phyloP scores from a whole-genome alignment of 2,888 invertebrate genomes.

The Apamea epomidion region DNA sequence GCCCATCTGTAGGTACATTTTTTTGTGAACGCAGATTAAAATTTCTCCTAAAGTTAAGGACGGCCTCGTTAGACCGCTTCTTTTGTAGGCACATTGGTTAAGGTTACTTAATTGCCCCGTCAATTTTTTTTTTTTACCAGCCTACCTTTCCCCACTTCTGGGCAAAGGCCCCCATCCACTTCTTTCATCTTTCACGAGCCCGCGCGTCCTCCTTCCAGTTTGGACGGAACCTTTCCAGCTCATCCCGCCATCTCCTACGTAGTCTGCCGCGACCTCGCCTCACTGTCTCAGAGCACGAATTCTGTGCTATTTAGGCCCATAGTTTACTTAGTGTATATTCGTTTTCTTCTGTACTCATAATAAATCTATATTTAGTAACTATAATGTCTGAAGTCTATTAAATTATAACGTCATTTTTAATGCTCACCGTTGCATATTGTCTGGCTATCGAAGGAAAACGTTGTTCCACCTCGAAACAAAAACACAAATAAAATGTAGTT shows the following conservation, averaged over 20 bases:
- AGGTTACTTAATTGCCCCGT: not conserved
- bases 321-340: not conserved
- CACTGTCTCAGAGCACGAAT: too few relatives aligned
- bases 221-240: too few relatives aligned
- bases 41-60: not conserved
- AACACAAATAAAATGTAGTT: not conserved
- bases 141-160: too few relatives aligned
- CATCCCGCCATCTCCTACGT: too few relatives aligned
- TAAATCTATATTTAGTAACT: not conserved
- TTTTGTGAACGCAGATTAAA: not conserved
- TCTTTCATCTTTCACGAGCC: too few relatives aligned
- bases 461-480: conserved; percentile 2
- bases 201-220: too few relatives aligned
- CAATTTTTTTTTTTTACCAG: too few relatives aligned
- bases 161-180: too few relatives aligned
- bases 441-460: conserved; percentile 6
- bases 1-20: not conserved
- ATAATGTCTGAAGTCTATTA: too few relatives aligned
- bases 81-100: not conserved
- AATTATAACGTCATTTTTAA: not conserved
- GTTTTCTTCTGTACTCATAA: not conserved
- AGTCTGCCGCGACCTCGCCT: too few relatives aligned
- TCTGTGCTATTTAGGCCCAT: too few relatives aligned
- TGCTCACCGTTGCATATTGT: conserved; percentile 12
- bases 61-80: not conserved